Evolutionary conservation across 1,140 invertebrate genomes (phyloP), one percentile per base, ranked within the genome.

Genomic region (Helicoverpa zea): DNA sequence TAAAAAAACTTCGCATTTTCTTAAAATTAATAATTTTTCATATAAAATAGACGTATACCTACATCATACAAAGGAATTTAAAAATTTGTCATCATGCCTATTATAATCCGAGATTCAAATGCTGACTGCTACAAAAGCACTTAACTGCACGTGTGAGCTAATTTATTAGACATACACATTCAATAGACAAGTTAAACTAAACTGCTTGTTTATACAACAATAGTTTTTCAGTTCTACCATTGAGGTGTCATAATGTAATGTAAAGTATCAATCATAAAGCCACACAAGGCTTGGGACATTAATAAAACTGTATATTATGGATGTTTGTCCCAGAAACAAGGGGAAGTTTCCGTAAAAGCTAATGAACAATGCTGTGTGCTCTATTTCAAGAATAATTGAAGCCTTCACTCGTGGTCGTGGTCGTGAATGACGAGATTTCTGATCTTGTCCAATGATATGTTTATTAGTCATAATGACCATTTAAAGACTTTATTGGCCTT

Each of bases 191-290:
- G 49, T 52, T 72, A 23, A 30, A 52, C 18, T 72, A 72, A 52
- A 72, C 30, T 18, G 49, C 12, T 13, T 18, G n/a, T 70, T 70
- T 70, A 70, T 70, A 51, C 66, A 23, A 70, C 43, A 52, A 51
- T 29, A 30, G 49, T 72, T 23, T 68, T 29, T 52, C 68, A 72
- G 14, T 30, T 14, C 30, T 72, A 14, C n/a, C 52, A 73, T 58
- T 75, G 14, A 51, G 63, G 3, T 49, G 58, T 75, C 73, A 75
- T 51, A 75, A 63, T 49, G 9, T 29, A 23, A 49, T 5, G 29
- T 77, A n/a, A 54, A 47, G 18, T 77, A 77, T 64, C 47, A 43
- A 77, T 77, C 75, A 64, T 49, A 77, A 14, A 54, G 0, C 29
- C 51, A 2, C 66, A 54, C 14, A 77, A 51, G 51, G 75, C 29